Evolutionary conservation across 2,113 vertebrate species (phyloP).

Genomic region (Psophia crepitans): DNA sequence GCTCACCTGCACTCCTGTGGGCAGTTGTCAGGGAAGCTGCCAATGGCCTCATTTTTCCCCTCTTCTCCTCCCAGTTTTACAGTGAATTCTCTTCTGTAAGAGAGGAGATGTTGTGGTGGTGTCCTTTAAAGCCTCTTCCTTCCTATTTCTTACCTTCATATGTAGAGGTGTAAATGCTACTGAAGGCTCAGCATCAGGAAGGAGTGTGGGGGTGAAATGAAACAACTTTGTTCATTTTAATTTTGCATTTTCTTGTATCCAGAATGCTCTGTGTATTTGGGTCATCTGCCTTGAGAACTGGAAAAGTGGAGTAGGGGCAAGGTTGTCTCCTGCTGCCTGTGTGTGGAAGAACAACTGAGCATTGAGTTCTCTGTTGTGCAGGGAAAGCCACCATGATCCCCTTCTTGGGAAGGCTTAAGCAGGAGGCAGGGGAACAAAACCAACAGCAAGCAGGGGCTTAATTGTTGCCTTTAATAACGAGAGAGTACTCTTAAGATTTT

Average conservation of each 20-base stretch:
- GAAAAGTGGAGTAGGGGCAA: not conserved
- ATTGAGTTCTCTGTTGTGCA: not conserved
- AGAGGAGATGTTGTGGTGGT: not conserved
- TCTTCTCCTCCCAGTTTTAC: not conserved
- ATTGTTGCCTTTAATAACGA: not conserved
- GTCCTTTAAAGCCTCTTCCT: not conserved
- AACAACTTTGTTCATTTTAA: not conserved
- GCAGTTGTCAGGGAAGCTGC: not conserved
- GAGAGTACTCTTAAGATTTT: not conserved
- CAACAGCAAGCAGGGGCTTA: not conserved
- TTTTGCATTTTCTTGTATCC: not conserved
- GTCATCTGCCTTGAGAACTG: not conserved
- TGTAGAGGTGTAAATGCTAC: not conserved
- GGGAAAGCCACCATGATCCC: not conserved
- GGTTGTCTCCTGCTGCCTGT: not conserved
- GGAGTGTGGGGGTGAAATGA: not conserved
- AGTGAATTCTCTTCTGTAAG: not conserved
- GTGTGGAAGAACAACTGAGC: not conserved
- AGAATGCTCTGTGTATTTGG: not conserved
- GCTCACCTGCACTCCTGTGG: not conserved
- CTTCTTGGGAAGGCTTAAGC: not conserved
- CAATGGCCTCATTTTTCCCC: not conserved
- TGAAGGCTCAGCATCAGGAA: not conserved
- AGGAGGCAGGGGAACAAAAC: not conserved
- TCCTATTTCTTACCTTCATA: not conserved